Percentiles rank a stretch among this genome's conserved stretches.
phyloP scores from a whole-genome alignment of 2,113 vertebrate species.

The Colossoma macropomum region DNA sequence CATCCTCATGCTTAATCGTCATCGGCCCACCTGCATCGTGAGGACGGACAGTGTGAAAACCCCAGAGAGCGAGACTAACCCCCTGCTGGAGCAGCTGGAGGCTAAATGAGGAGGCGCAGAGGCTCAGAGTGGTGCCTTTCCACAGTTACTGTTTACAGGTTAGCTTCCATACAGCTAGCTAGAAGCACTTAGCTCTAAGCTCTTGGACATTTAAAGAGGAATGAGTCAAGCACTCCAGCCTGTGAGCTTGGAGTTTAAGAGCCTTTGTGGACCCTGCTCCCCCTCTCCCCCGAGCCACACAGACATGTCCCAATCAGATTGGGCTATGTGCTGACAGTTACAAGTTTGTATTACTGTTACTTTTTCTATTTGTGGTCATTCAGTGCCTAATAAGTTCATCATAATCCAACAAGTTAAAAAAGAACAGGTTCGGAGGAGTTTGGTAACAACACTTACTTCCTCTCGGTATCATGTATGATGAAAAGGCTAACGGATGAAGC shows the following conservation, averaged over 20 bases:
- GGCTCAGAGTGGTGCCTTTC: constrained; percentile 31
- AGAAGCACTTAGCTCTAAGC: constrained; percentile 72
- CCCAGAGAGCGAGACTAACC: constrained; percentile 86
- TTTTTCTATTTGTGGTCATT: constrained; percentile 33
- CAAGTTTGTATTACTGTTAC: constrained; percentile 51
- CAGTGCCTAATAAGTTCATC: constrained; percentile 46
- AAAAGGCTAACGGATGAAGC: constrained; percentile 40
- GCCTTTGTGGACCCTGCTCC: constrained; percentile 27
- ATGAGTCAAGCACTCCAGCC: constrained; percentile 58
- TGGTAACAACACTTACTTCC: not conserved
- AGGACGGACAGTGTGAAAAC: constrained; percentile 92
- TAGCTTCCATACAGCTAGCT: constrained; percentile 55
- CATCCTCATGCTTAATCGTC: constrained; percentile 93
- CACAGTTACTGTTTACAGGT: constrained; percentile 59
- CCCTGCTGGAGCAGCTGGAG: constrained; percentile 88
- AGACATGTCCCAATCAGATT: constrained; percentile 57
- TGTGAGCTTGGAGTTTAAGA: constrained; percentile 46
- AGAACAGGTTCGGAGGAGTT: not conserved
- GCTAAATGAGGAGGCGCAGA: constrained; percentile 79
- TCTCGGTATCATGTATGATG: constrained; percentile 37
- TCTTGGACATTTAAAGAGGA: constrained; percentile 59
- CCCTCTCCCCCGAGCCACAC: not conserved
- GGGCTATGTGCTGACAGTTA: constrained; percentile 67
- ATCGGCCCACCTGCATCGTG: constrained; percentile 95
- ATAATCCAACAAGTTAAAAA: constrained; percentile 23